Evolutionary conservation across 2,797 vertebrate genomes (phyloP), one percentile per base, ranked within the genome.

Genomic region (Chaetodon trifasciatus): DNA sequence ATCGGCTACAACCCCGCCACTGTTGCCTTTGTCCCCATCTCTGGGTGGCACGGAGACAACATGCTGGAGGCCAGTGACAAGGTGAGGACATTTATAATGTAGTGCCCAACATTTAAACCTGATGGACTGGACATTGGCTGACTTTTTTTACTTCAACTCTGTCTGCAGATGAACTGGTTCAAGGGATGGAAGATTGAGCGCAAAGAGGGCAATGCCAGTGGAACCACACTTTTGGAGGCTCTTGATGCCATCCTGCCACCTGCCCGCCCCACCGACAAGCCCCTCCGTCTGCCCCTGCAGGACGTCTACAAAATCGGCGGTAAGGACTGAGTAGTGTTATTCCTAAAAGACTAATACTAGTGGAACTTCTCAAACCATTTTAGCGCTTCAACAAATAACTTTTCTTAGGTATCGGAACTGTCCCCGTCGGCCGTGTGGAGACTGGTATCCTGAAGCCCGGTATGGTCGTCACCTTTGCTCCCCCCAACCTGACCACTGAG

Each of bases 241-340:
- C 88, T 99, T 89, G 98, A 99, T 71, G 96, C 97, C 62, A 99
- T 99, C 89, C 91, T 97, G 85, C 97, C 98, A 12, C 98, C 98
- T 3, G 89, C 93, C 84, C 97, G 97, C 37, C 98, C 97, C 85
- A 98, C 97, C 35, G 97, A 99, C 89, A 98, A 98, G 81, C 91
- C 98, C 74, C 96, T 99, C 23, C 97, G 97, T 46, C 95, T 98
- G 90, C 98, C 98, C 57, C 96, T 99, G 76, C 98, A 99, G 88
- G 98, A 99, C 10, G 97, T 99, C 86, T 99, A 99, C 94, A 99
- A 98, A 88, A 99, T 99, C 1, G 98, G 97, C 68, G 98, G 98
- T 98, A 93, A 58, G 64, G 66, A 52, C 3, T 3, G 1, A 35
- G 15, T 4, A 12, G 8, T 1, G 3, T 28, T 3, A 19, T 11